Base-by-base conservation (phyloP, 2,888 invertebrate genomes). In the Nymphalis polychloros region DNA sequence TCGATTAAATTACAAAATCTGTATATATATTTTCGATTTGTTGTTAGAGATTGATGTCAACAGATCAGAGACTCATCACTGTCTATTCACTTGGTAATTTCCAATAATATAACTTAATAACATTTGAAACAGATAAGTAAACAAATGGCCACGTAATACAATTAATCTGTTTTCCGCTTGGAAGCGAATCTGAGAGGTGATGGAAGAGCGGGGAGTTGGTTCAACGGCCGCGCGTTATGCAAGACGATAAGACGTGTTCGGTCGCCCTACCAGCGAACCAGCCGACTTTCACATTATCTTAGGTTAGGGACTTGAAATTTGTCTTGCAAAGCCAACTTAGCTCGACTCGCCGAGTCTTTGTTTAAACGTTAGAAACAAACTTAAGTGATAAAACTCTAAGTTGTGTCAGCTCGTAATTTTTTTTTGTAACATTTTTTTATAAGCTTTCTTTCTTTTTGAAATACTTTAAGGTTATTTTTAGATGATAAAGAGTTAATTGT, bases 201-300 rank as follows among this genome's bases (percentile, higher is more conserved):
- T 64, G 55, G 60, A 55, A 57, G 23, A 63, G 77, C 63, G 70
- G 72, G 69, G 75, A 73, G 73, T 41, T 50, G 70, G 77, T 73
- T 77, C 76, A 69, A 50, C 67, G 76, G 73, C 75, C 77, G 69
- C 67, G 53, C 69, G 73, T 79, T 79, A 77, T 76, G 78, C 77
- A 79, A 79, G 75, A 53, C 64, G 69, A 65, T 61, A 72, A 70
- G 70, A 69, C 68, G 63, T 72, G 72, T 69, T 67, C 53, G 60
- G 55, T 64, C 59, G 59, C 62, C 63, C 35, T 66, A 52, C 67
- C 64, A 46, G 41, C 13, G 23, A 49, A 27, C 35, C 57, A 52
- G 65, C 66, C 62, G 65, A 72, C 72, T 72, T 75, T 73, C 74
- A 71, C 73, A 68, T 75, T 75, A 68, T 72, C 72, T 72, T 72